A percentile compares a stretch with the other conserved stretches of the same genome.
These are phyloP conservation scores for Rhabdomys pumilio DNA, from an alignment of 2,797 vertebrate genomes.

Conservation along the genomic window DNA sequence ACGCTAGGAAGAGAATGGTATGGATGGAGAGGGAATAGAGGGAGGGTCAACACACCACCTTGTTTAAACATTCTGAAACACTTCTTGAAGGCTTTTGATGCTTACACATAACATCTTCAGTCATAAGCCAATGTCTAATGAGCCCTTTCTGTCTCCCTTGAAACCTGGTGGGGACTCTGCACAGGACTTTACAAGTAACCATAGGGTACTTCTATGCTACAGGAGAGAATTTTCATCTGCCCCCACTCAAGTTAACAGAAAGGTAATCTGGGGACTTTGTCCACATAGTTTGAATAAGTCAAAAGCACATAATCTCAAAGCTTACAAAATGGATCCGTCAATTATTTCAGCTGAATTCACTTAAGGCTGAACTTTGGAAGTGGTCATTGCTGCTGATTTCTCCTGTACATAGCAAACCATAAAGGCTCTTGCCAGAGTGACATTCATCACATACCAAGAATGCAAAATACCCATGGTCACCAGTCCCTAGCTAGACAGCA, in stretches of 20 bases:
- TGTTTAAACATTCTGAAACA: neutral
- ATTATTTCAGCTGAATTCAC: neutral
- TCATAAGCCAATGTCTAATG: neutral
- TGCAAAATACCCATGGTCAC: neutral
- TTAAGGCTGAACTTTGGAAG: neutral
- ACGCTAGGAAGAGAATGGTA: neutral
- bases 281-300: accelerated
- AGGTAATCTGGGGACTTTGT: neutral
- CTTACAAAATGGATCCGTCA: neutral
- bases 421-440: neutral
- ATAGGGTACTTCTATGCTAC: neutral
- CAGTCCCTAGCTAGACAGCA: too few species aligned
- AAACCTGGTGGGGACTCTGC: too few species aligned
- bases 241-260: neutral
- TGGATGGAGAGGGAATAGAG: neutral
- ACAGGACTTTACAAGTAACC: neutral
- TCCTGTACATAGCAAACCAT: neutral
- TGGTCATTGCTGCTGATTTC: neutral
- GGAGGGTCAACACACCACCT: neutral
- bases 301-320: neutral
- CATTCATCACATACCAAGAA: neutral
- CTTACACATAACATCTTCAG: neutral
- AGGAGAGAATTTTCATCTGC: neutral
- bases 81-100: neutral
- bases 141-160: neutral